phyloP scores from a whole-genome alignment of 2,888 invertebrate genomes.

The Sinopyrophorus schimmeli region DNA sequence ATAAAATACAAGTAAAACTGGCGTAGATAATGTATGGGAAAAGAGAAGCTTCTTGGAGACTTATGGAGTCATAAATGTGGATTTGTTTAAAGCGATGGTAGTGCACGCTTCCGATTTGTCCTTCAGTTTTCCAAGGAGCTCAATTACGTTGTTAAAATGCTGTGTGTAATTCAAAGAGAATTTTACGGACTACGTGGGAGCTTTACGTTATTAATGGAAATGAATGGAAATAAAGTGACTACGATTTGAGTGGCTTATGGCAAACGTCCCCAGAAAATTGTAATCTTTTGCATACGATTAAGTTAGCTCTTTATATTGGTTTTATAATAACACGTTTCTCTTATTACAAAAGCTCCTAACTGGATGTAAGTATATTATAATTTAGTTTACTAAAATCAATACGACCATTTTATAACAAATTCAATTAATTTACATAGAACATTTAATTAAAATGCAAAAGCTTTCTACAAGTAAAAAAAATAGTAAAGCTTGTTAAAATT shows the following conservation, averaged over 20 bases:
- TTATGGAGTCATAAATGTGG: slow-evolving; percentile 36
- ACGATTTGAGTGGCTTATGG: slow-evolving; percentile 23
- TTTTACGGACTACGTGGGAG: slow-evolving; percentile 4
- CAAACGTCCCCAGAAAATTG: slow-evolving; percentile 34
- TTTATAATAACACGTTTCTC: no score
- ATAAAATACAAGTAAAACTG: slow-evolving; percentile 36
- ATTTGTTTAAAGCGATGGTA: slow-evolving; percentile 34
- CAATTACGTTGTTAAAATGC: slow-evolving; percentile 30
- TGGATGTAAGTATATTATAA: no score
- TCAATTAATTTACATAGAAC: no score
- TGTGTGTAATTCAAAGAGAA: slow-evolving; percentile 15
- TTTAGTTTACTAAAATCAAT: no score
- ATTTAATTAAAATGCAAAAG: no score
- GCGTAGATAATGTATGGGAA: slow-evolving; percentile 35
- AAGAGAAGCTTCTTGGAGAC: slow-evolving; percentile 33
- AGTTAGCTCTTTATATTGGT: no score
- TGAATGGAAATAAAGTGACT: slow-evolving; percentile 16
- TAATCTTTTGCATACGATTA: slow-evolving; percentile 41
- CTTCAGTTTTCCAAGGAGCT: slow-evolving; percentile 36
- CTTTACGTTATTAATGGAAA: slow-evolving; percentile 14
- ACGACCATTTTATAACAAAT: no score
- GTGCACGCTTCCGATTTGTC: slow-evolving; percentile 22
- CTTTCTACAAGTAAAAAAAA: no score
- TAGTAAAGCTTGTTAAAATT: no score
- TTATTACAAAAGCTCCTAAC: no score